Evolutionary conservation across 2,888 invertebrate genomes (phyloP), one percentile per base, ranked within the genome.

Genomic region (Phrixothrix hirtus): DNA sequence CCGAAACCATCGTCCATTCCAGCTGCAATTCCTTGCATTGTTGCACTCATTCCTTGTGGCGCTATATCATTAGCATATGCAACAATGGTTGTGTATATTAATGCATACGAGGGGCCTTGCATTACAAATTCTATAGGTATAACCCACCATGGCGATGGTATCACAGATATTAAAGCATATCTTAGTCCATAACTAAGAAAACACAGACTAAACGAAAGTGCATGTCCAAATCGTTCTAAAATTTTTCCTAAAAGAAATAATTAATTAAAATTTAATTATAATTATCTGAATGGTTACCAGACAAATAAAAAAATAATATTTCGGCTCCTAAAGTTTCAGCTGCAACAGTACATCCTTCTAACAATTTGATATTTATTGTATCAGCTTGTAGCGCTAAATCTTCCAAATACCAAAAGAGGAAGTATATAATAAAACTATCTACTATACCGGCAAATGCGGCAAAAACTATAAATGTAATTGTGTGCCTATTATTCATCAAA

Each of bases 1-100:
- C 88, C 88, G 16, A 91, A 77, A 0, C 92, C 92, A 67, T 92
- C 92, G 68, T 92, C 92, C 85, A 91, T 86, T n/a, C 91, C 92
- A 1, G 91, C 90, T 26, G 90, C 88, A 16, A 92, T 81, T 0
- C 92, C 92, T 71, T 93, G 92, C 49, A 92, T 86, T 0, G 92
- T 92, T 4, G 91, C 91, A 2, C 89, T 88, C 48, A 89, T 86
- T 0, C 92, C 76, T 10, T 73, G 69, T 1, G 82, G 81, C 2
- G 82, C 76, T 26, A 81, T 69, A 1, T 73, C 76, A 59, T 81
- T 80, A 1, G 82, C 82, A 55, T 81, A 83, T 0, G 81, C 81
- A 11, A 92, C 91, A 55, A 92, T 89, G 0, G 87, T 87, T 0
- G 90, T 84, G 69, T 93, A 93, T 63, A 89, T 88, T 0, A 93